Conservation (phyloP, 2,113 vertebrate genomes). For the Polypterus bichir region DNA sequence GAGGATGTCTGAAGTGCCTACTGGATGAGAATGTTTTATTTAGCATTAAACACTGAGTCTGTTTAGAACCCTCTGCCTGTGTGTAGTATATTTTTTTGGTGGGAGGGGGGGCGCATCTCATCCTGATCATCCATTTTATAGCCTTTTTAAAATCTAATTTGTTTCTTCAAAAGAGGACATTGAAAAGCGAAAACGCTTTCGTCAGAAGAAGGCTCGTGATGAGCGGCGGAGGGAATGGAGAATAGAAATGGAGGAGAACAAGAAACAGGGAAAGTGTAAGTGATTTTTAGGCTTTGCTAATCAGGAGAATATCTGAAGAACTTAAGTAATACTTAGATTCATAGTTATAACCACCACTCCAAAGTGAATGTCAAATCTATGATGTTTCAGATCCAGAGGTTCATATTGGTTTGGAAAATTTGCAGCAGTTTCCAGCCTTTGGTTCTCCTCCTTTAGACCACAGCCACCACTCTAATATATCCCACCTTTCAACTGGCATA, state of each 20-base stretch:
- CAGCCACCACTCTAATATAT: constrained; percentile 33
- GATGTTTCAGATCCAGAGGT: constrained; percentile 76
- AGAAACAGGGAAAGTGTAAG: constrained; percentile 93
- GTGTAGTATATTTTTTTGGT: too few relatives aligned
- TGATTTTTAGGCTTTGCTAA: background rate
- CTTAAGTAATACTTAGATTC: background rate
- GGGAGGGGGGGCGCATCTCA: constrained; percentile 4
- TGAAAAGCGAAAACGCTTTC: constrained; percentile 77
- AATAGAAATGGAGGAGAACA: constrained; percentile 94
- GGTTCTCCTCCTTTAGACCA: constrained; percentile 47
- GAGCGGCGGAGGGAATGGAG: constrained; percentile 82
- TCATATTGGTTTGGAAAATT: constrained; percentile 90
- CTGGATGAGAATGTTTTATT: too few relatives aligned
- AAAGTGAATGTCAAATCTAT: background rate
- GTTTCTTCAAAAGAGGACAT: constrained; percentile 64
- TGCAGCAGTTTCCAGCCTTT: constrained; percentile 92
- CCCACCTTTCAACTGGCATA: constrained; percentile 44
- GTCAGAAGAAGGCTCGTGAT: constrained; percentile 88
- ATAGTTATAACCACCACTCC: background rate
- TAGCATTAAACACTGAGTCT: too few relatives aligned
- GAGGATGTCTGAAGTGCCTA: too few relatives aligned
- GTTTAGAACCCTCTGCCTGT: too few relatives aligned
- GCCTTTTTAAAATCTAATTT: constrained; percentile 4
- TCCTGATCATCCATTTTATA: background rate
- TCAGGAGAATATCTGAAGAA: too few relatives aligned